Evolutionary conservation across 2,797 vertebrate genomes (phyloP).

Genomic region (Betta splendens): DNA sequence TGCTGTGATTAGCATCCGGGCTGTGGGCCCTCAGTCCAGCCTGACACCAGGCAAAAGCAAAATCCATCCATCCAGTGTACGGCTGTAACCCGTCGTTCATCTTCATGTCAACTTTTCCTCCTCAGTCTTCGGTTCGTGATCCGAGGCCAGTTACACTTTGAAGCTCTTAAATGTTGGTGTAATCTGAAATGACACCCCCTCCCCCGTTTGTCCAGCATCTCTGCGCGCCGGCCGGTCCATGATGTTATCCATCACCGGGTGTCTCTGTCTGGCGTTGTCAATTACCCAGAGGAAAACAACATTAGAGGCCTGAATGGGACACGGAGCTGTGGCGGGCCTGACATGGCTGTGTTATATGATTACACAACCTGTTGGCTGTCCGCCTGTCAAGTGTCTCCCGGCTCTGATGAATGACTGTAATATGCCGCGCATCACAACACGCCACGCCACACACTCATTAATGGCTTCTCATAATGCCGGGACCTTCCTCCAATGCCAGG

Average conservation of each 20-base stretch:
- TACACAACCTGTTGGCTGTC: constrained; percentile 83
- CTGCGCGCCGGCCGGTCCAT: constrained; percentile 48
- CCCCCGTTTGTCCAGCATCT: constrained; percentile 57
- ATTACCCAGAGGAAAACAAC: constrained; percentile 80
- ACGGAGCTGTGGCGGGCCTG: constrained; percentile 70
- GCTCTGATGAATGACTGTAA: constrained; percentile 84
- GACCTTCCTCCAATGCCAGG: constrained; percentile 58
- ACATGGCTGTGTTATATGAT: constrained; percentile 83
- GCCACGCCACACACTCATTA: constrained; percentile 72
- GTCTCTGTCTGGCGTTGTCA: constrained; percentile 72
- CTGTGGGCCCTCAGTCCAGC: neutral
- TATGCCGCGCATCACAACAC: constrained; percentile 80
- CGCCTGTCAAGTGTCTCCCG: constrained; percentile 79
- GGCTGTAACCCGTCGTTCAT: constrained; percentile 10
- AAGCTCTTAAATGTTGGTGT: constrained; percentile 43
- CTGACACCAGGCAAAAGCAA: neutral
- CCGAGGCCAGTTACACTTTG: constrained; percentile 22
- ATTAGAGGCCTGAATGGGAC: constrained; percentile 79
- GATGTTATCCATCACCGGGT: constrained; percentile 76
- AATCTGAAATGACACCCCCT: constrained; percentile 68
- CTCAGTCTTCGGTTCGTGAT: no score
- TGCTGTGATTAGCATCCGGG: neutral
- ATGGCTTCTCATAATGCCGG: constrained; percentile 71
- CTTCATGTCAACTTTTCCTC: neutral
- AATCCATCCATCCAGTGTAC: constrained; percentile 3